Base-by-base conservation (phyloP, 2,113 vertebrate genomes). In the Cebus imitator region DNA sequence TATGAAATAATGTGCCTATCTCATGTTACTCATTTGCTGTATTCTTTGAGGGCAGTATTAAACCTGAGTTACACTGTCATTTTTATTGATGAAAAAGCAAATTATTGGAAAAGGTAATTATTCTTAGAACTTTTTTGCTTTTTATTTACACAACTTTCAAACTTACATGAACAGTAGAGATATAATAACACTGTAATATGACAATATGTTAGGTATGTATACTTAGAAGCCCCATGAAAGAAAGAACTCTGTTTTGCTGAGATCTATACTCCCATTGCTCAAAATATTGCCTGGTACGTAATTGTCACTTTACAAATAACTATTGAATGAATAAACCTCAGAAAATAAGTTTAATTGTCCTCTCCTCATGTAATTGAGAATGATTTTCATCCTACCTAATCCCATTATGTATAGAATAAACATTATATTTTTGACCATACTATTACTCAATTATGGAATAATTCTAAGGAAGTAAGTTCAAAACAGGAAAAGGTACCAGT, bases 21-120 rank as follows among this genome's bases (percentile, higher is more conserved):
- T 9, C 11, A 58, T 93, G 64, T 52, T 64, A 85, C 43, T 80
- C 23, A 81, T 55, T 66, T 75, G 35, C n/a, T 90, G 13, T 90
- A 92, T 75, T 55, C 87, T 37, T n/a, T 79, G 8, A 30, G 20
- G 32, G 73, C 81, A 2, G 87, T 32, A 32, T 25, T 89, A 61
- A 93, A 58, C 32, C 37, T 48, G 52, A 30, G 35, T 57, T 80
- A 64, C 7, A 23, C 40, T 95, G 86, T 40, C 64, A 92, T 18
- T 94, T 68, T 72, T 96, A 95, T 64, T 90, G 48, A 85, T 68
- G 32, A 94, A 97, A 87, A 45, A 89, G 70, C 10, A 1, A 90
- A 40, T 66, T 88, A 48, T 27, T 91, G 0, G 78, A 2, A 17
- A 32, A 90, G 95, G 21, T 68, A 30, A 79, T 68, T 85, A 55